Evolutionary conservation across 2,797 vertebrate genomes (phyloP), one percentile per base, ranked within the genome.

Genomic region (Mormyrus hasselquistii): DNA sequence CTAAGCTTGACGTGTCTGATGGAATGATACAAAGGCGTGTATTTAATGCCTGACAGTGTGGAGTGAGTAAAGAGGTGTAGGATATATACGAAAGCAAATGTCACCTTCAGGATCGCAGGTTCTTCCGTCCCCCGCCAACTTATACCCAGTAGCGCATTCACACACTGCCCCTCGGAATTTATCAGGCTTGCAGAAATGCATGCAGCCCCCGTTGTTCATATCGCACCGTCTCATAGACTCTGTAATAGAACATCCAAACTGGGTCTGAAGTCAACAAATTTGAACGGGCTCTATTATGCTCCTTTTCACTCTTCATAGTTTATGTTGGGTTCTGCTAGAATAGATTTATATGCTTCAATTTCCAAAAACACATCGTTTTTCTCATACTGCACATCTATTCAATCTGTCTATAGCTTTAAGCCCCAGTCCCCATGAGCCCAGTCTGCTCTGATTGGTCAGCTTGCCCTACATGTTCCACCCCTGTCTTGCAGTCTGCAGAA

Each of bases 121-220:
- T 89, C 89, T 96, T 38, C 91, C 93, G 62, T 99, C 94, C 85
- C 90, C 1, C 0, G 89, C 93, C 25, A 99, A 96, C 41, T 1
- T 93, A 47, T 99, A 99, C 50, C 98, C 97, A 0, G 53, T 1
- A 0, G 97, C 96, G 2, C 98, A 99, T 88, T 92, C 94, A 9
- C 98, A 99, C 88, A 93, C 83, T 0, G 94, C 92, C n/a, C 88
- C 95, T 4, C 92, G 90, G 0, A 0, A 14, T 0, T 92, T 59
- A 62, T 94, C 89, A 2, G 94, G 93, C 84, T 53, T 90, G 91
- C 98, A 99, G 90, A 98, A 97, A 89, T 99, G 98, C 89, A 95
- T 95, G 91, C 98, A 99, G 7, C 96, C 96, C 4, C 98, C 98
- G 0, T 99, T 99, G 93, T 96, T 94, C 55, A 94, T 57, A 0